Percentiles rank a stretch among this genome's conserved stretches.
Conservation (phyloP, 2,113 vertebrate species). For the Vulpes vulpes region DNA sequence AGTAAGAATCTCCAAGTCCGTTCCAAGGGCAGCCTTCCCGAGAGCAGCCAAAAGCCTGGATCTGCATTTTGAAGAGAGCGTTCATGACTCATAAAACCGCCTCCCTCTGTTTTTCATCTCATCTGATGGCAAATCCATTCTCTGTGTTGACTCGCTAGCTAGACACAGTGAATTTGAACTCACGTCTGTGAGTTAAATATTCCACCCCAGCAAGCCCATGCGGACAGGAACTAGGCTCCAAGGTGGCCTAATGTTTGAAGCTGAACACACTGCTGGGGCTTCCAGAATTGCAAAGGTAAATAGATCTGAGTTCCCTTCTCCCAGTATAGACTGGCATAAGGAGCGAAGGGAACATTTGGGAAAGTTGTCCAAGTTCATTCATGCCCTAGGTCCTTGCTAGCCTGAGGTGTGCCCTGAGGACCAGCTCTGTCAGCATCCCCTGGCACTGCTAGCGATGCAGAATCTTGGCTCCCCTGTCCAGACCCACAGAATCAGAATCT, state of each 20-base stretch:
- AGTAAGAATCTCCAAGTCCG: background rate
- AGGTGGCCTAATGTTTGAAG: background rate
- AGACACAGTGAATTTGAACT: background rate
- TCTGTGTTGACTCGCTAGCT: background rate
- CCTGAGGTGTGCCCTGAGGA: background rate
- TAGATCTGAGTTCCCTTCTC: background rate
- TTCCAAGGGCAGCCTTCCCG: background rate
- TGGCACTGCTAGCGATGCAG: background rate
- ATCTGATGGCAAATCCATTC: background rate
- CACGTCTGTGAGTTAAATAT: background rate
- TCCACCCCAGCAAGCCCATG: background rate
- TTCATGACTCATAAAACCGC: background rate
- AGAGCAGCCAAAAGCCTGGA: background rate
- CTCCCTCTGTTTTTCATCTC: background rate
- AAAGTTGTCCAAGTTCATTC: background rate
- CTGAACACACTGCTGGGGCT: background rate
- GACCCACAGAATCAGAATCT: background rate
- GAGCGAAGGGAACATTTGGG: background rate
- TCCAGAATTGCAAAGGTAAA: background rate
- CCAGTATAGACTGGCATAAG: background rate
- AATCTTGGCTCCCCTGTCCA: background rate
- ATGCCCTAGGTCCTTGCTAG: background rate
- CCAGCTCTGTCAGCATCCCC: background rate
- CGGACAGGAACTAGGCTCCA: background rate
- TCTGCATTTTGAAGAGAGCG: background rate